Conservation (phyloP, 1,140 invertebrate genomes). For the Centruroides vittatus region DNA sequence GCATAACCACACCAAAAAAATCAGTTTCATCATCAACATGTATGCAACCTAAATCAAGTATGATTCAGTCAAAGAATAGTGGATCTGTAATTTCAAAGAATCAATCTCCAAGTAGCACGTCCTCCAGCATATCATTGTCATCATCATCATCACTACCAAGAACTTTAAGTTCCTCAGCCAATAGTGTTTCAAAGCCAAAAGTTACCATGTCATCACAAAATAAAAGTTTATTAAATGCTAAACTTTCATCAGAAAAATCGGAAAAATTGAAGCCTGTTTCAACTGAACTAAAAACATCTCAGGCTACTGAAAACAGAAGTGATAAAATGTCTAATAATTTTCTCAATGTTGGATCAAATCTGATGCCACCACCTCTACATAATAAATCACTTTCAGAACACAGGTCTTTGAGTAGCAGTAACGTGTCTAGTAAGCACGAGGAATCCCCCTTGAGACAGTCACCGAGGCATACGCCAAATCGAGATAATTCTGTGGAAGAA, state of each 20-base stretch:
- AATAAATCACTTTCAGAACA: conserved; percentile 5
- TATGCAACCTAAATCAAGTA: too few relatives aligned
- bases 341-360: conserved; percentile 1
- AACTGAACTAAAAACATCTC: conserved; percentile 3
- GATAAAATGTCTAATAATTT: conserved; percentile 5
- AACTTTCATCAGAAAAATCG: conserved; percentile 1
- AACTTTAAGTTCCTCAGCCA: not conserved
- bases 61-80: too few relatives aligned
- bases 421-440: conserved; percentile 5
- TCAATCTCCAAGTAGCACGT: not conserved
- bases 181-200: not conserved
- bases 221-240: not conserved
- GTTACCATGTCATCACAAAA: conserved; percentile 5
- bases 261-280: conserved; percentile 2
- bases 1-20: too few relatives aligned
- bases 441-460: conserved; percentile 9
- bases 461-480: conserved; percentile 9
- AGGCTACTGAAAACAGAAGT: not conserved
- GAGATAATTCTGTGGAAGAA: conserved; percentile 3
- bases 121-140: not conserved
- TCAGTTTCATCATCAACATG: too few relatives aligned
- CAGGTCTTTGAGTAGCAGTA: conserved; percentile 1
- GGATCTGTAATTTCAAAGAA: too few relatives aligned
- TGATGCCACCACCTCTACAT: conserved; percentile 12
- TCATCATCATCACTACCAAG: not conserved